A percentile compares a stretch with the other conserved stretches of the same genome.
Conservation (phyloP, 2,113 vertebrate genomes). For the Archocentrus centrarchus region DNA sequence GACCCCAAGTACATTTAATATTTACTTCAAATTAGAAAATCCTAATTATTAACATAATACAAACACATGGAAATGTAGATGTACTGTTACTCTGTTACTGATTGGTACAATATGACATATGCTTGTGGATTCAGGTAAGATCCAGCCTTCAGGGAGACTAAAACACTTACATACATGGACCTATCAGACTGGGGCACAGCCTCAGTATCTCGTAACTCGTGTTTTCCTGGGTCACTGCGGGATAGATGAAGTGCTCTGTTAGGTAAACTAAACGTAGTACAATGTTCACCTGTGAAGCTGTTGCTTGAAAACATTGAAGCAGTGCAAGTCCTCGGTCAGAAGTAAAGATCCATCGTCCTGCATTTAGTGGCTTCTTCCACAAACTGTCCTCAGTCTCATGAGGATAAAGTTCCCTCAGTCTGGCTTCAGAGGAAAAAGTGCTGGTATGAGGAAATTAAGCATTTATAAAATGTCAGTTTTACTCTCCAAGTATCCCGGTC, state of each 20-base stretch:
- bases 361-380: background rate
- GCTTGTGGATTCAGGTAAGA: slow-evolving; percentile 25
- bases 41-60: background rate
- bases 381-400: background rate
- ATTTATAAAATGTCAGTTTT: background rate
- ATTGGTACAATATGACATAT: background rate
- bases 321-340: background rate
- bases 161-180: background rate
- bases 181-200: slow-evolving; percentile 10
- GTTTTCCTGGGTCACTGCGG: rapidly evolving
- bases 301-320: background rate
- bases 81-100: slow-evolving; percentile 25
- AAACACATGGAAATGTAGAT: background rate
- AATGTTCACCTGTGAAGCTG: background rate
- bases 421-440: background rate
- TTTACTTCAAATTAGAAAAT: background rate
- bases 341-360: background rate
- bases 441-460: background rate
- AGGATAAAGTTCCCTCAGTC: background rate
- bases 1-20: slow-evolving; percentile 20
- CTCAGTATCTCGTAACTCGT: background rate
- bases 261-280: background rate
- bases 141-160: slow-evolving; percentile 49
- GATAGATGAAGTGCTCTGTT: background rate
- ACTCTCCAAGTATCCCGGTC: background rate